phyloP scores from a whole-genome alignment of 2,113 vertebrate genomes.

The Bubo blakistoni region DNA sequence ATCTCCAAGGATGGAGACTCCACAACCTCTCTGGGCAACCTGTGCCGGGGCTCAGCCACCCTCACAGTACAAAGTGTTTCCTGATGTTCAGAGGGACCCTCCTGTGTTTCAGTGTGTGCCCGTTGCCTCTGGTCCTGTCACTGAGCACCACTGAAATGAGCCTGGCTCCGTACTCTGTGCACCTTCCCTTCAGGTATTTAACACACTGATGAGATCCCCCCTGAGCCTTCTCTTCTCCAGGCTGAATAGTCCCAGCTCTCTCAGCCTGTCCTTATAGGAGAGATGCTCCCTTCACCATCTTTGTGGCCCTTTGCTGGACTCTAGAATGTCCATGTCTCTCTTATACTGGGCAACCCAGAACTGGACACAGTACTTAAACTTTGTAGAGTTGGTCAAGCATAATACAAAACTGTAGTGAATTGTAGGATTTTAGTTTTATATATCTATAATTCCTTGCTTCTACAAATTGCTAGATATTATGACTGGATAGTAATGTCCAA shows the following conservation, averaged over 20 bases:
- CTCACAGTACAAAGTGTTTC: background rate
- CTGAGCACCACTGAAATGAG: background rate
- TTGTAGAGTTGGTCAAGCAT: background rate
- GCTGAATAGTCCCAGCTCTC: background rate
- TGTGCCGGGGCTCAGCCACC: background rate
- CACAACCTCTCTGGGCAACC: background rate
- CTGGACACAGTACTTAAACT: background rate
- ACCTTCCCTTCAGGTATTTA: background rate
- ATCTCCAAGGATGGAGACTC: background rate
- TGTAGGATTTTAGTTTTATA: background rate
- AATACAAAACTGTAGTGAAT: background rate
- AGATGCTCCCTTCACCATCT: background rate
- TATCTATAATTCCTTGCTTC: background rate
- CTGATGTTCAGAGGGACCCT: background rate
- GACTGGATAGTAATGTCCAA: background rate
- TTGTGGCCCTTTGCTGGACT: background rate
- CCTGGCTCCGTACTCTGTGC: background rate
- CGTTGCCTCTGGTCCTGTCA: background rate
- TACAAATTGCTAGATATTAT: background rate
- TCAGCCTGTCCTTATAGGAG: background rate
- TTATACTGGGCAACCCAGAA: background rate
- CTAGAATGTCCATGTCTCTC: background rate
- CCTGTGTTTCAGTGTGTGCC: background rate
- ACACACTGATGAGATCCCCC: background rate
- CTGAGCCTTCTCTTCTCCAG: background rate